Base-by-base conservation (phyloP, 1,140 invertebrate species). In the Philotrypesis tridentata region DNA sequence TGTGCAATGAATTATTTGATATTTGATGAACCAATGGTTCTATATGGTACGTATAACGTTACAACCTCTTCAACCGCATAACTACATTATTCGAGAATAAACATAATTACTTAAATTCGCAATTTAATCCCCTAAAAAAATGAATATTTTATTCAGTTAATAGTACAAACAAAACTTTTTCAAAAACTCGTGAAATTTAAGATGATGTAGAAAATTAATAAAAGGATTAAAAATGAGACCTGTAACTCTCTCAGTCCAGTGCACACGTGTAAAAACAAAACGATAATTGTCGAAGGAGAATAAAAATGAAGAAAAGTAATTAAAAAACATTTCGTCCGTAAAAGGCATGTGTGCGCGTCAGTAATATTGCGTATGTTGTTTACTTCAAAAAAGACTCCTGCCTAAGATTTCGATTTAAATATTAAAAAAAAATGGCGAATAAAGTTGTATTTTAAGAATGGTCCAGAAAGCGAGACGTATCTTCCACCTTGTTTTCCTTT, bases 371-470 rank as follows among this genome's bases (percentile, higher is more conserved):
- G 70, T 68, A 79, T 79, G 60, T 83, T 79, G 71, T 79, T 82
- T 83, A 79, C 70, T 79, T 74, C 37, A 6, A 78, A 82, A 82
- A 82, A 78, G 40, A 83, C 63, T 79, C 82, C 82, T 83, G 76
- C 76, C 82, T 79, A 67, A 74, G 63, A 79, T 79, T 83, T 83
- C 70, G 70, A 79, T 78, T 74, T 73, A 65, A 60, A 82, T 73
- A 82, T 63, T 72, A 55, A 72, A 75, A 79, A 70, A 71, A 79
- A 70, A 11, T 43, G 65, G 0, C 12, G 23, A 68, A 31, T 37
- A 76, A 82, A 76, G 27, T 60, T 71, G 74, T 31, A 76, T 71
- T 82, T 40, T 80, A 76, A 74, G 60, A 84, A 80, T 80, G 83
- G 80, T 68, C 73, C 67, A 80, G 80, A 84, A 75, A 76, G 7